Percentiles rank a stretch among this genome's conserved stretches.
Conservation (phyloP, 2,113 vertebrate species). For the Petrocephalus zakoni region DNA sequence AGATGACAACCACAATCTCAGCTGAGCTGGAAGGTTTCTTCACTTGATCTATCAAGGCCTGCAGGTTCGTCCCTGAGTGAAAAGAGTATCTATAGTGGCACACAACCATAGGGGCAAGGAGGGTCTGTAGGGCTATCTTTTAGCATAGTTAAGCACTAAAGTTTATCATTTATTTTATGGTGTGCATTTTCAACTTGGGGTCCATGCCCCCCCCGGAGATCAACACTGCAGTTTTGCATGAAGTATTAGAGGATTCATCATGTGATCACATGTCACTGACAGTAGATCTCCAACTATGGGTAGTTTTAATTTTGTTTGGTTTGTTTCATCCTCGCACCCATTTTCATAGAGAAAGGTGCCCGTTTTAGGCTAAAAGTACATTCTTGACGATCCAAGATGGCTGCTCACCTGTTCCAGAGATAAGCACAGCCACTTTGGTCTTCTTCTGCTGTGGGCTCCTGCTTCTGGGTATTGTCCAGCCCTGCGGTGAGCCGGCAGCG, state of each 20-base stretch:
- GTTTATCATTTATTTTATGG: background rate
- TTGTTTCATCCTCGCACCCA: background rate
- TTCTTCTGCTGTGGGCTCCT: slow-evolving; percentile 36
- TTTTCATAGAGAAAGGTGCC: background rate
- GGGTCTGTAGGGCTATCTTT: background rate
- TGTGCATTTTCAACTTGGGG: background rate
- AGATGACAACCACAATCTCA: slow-evolving; percentile 81
- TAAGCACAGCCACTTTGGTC: slow-evolving; percentile 80
- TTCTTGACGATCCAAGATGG: background rate
- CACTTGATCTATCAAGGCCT: slow-evolving; percentile 83
- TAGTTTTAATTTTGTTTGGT: background rate
- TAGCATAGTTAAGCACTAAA: background rate
- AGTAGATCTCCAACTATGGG: background rate
- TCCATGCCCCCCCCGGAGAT: background rate
- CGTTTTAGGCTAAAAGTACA: background rate
- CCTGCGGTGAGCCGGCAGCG: slow-evolving; percentile 4
- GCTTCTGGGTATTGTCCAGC: slow-evolving; percentile 25
- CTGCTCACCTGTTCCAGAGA: slow-evolving; percentile 86
- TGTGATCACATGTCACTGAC: background rate
- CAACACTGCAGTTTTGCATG: background rate
- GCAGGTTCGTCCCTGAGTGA: slow-evolving; percentile 82
- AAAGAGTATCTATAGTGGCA: background rate
- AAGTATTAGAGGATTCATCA: background rate
- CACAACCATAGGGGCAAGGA: background rate
- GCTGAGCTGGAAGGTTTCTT: slow-evolving; percentile 68